Evolutionary conservation across 2,797 vertebrate genomes (phyloP).

Genomic region (Anniella stebbinsi): DNA sequence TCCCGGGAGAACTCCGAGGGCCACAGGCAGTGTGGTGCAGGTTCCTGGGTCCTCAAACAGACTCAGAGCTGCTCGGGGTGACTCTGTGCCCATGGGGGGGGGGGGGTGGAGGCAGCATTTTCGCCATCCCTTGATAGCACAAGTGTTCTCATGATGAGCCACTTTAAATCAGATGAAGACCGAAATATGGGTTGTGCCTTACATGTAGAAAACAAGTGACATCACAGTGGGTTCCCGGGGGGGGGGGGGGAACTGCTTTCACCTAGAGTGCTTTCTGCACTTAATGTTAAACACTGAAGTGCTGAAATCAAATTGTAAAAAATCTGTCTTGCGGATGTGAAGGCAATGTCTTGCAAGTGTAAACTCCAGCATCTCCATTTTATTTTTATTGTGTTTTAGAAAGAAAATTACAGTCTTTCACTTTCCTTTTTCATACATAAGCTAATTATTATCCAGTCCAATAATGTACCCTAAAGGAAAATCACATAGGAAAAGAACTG

Average conservation of each 20-base stretch:
- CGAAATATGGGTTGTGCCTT: background rate
- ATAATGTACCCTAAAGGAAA: slow-evolving; percentile 65
- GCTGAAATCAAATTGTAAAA: background rate
- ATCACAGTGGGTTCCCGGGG: too few species aligned
- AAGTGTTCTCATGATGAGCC: background rate
- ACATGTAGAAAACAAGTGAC: background rate
- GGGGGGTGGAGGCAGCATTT: too few species aligned
- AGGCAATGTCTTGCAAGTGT: slow-evolving; percentile 31
- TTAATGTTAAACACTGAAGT: background rate
- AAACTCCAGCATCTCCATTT: slow-evolving; percentile 56
- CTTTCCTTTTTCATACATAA: slow-evolving; percentile 70
- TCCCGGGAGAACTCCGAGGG: too few species aligned
- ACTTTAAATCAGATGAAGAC: background rate
- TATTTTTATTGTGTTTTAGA: slow-evolving; percentile 57
- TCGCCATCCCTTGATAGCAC: too few species aligned
- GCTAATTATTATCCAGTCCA: slow-evolving; percentile 63
- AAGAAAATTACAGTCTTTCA: slow-evolving; percentile 59
- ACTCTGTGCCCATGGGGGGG: too few species aligned
- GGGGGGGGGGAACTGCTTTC: background rate
- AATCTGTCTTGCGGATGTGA: background rate
- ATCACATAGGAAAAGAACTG: slow-evolving; percentile 18
- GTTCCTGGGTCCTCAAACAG: too few species aligned
- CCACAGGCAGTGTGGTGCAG: too few species aligned
- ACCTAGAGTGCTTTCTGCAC: background rate
- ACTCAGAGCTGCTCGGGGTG: too few species aligned